These are phyloP conservation scores for Idaea dimidiata DNA, from an alignment of 2,888 invertebrate genomes.

Conservation along the genomic window DNA sequence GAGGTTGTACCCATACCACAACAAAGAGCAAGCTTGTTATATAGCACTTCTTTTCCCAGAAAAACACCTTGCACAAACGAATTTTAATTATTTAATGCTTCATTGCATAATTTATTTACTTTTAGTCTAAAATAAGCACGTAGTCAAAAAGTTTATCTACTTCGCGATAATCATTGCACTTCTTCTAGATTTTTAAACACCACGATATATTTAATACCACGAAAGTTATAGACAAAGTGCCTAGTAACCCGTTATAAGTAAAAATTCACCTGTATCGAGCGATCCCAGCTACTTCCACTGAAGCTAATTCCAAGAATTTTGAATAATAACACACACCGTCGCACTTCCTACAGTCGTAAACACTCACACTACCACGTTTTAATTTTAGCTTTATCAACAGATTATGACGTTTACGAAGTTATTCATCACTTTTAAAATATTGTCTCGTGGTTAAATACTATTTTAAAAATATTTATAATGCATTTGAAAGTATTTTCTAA, in stretches of 20 bases:
- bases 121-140: conserved; percentile 11
- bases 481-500: not conserved
- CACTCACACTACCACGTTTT: conserved; percentile 49
- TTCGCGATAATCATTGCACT: not conserved
- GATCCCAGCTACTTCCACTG: conserved; percentile 27
- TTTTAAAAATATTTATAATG: not conserved
- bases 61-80: not conserved
- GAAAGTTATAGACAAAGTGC: conserved; percentile 4
- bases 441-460: too few relatives aligned
- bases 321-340: conserved; percentile 55
- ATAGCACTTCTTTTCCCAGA: not conserved
- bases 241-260: not conserved
- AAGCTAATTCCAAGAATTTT: conserved; percentile 67
- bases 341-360: conserved; percentile 22
- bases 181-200: conserved; percentile 6
- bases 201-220: conserved; percentile 18
- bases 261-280: conserved; percentile 61
- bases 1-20: conserved; percentile 24
- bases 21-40: conserved; percentile 18
- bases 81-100: conserved; percentile 4
- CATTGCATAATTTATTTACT: conserved; percentile 4
- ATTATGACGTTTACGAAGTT: conserved; percentile 38
- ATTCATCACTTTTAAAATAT: not conserved
- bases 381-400: conserved; percentile 65
- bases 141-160: not conserved